Base-by-base conservation (phyloP, 2,888 invertebrate genomes). In the Apodemia zela region DNA sequence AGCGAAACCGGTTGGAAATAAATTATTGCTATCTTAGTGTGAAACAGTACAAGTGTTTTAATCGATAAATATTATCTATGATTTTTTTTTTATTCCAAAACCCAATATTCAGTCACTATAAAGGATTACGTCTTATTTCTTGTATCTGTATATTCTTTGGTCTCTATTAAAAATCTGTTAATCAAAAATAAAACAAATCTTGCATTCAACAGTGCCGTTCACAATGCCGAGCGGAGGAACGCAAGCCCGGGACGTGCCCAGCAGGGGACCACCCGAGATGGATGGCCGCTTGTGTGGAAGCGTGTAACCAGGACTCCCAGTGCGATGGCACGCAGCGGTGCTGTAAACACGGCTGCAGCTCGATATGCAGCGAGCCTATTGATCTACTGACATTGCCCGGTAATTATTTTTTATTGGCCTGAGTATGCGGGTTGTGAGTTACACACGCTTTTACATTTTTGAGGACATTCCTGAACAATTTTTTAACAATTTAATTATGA, bases 291-390 rank as follows among this genome's bases (percentile, higher is more conserved):
- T 95, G 95, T 71, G 84, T 94, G 62, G 85, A 92, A 58, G 93
- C 93, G 2, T 95, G 95, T 75, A 81, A 85, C 66, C 78, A 85
- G n/a, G 96, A 96, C 75, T 92, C 93, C 0, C 94, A 95, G 72
- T 96, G 96, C 76, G 93, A 94, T 11, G 95, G 94, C 67, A 92
- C 93, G 1, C 93, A 94, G 66, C 93, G 95, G 69, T 96, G 96
- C 78, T 96, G 96, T 73, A 89, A 88, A 47, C 93, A 94, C 67
- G 85, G 90, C 29, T 96, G 96, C 72, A 95, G 96, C 0, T 89
- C 94, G 21, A 93, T 94, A 25, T 96, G 96, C 78, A 94, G 94
- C 75, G 92, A 93, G 38, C 94, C 96, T 0, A 73, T 90, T 7
- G 94, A 94, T 64, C 82, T 95, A 65, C 77, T 93, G 70, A 86